These are phyloP conservation scores for Cladorhizidae sp. DNA, from an alignment of 37 sponge, comb jelly and placozoan species.

Conservation along the genomic window DNA sequence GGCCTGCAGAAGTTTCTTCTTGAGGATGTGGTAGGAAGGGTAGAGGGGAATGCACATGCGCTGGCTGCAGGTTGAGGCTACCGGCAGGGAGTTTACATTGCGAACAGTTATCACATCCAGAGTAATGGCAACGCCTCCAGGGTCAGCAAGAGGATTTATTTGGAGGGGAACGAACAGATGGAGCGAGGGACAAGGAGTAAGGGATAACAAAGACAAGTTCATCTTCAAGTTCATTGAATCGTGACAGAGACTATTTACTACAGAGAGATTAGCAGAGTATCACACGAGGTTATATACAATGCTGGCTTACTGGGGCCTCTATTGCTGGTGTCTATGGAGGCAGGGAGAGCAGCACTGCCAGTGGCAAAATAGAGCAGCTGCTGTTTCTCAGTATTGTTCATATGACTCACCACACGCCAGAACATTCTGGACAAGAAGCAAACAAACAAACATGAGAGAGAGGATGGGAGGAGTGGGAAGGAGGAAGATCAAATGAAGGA, in stretches of 20 bases:
- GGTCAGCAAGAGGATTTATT: constrained; percentile 4
- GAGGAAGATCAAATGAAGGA: background rate
- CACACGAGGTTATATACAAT: too few species aligned
- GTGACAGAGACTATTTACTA: constrained; percentile 6
- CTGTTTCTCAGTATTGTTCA: constrained; percentile 90
- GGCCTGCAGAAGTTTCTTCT: constrained; percentile 82
- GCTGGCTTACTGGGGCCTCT: constrained; percentile 7
- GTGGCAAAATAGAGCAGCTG: constrained; percentile 97
- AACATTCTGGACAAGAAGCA: constrained; percentile 80
- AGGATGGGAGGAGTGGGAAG: too few species aligned
- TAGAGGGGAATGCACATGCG: constrained; percentile 89
- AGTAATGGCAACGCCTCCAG: constrained; percentile 51
- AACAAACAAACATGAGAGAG: too few species aligned
- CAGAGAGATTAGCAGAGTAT: too few species aligned
- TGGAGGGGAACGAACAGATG: constrained; percentile 2
- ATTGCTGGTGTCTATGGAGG: constrained; percentile 12
- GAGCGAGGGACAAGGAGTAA: constrained; percentile 40
- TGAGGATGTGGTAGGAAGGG: constrained; percentile 77
- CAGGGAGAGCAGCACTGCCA: constrained; percentile 77
- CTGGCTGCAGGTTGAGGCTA: constrained; percentile 93
- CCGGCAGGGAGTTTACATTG: constrained; percentile 77
- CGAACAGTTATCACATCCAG: constrained; percentile 69
- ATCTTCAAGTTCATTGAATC: background rate
- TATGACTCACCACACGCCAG: constrained; percentile 90
- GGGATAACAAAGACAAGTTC: background rate